These are phyloP conservation scores for Brachystomella parvula DNA, from an alignment of 1,140 invertebrate species.

Conservation along the genomic window DNA sequence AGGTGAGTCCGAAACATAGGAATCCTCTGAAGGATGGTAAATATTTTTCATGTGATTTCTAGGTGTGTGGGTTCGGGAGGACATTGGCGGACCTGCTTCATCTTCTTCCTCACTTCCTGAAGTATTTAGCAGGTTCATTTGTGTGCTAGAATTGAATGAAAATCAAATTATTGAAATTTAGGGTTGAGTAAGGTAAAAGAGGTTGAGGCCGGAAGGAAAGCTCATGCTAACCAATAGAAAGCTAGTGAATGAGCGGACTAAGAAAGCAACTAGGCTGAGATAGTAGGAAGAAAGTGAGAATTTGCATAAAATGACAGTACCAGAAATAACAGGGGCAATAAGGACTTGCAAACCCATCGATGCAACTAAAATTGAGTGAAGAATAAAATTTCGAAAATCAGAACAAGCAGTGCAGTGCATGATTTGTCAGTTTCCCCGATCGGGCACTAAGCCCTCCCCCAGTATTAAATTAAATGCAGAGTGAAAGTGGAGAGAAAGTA, in stretches of 20 bases:
- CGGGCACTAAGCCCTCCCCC: too few relatives aligned
- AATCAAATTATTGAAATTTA: background rate
- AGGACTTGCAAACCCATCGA: constrained; percentile 36
- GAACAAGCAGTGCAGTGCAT: constrained; percentile 20
- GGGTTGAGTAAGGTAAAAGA: background rate
- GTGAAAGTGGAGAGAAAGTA: background rate
- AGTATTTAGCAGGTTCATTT: constrained; percentile 33
- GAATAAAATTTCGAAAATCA: constrained; percentile 12
- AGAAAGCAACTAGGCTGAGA: background rate
- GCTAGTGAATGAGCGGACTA: background rate
- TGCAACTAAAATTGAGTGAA: constrained; percentile 36
- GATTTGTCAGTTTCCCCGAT: background rate
- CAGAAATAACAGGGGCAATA: constrained; percentile 38
- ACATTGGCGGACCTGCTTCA: constrained; percentile 22
- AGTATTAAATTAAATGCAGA: too few relatives aligned
- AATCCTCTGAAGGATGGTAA: constrained; percentile 29
- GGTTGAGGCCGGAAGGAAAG: background rate
- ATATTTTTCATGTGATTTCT: constrained; percentile 18
- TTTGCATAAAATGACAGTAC: constrained; percentile 23
- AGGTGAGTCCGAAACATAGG: constrained; percentile 31
- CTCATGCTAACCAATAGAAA: background rate
- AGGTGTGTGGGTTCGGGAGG: constrained; percentile 15
- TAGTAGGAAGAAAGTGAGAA: background rate
- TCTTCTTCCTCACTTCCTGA: constrained; percentile 37
- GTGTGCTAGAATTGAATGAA: constrained; percentile 27